Evolutionary conservation across 2,113 vertebrate species (phyloP), one percentile per base, ranked within the genome.

Genomic region (Arvicanthis niloticus): DNA sequence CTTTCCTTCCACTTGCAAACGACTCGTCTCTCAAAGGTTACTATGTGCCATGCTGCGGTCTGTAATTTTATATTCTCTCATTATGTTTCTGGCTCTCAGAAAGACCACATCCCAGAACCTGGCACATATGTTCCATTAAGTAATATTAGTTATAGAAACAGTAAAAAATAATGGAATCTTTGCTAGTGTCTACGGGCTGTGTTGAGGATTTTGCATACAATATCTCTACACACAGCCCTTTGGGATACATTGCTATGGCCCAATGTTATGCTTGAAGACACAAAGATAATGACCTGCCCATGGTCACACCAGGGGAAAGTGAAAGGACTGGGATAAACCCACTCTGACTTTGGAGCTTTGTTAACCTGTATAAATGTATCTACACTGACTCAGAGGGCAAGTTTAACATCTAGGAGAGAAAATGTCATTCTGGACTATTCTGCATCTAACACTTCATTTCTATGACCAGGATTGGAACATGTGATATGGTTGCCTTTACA

Each of bases 71-170:
- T 51, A 51, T 73, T 31, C 16, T 65, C 60, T 82, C 21, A 24
- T 7, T 75, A 91, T 65, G 45, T 21, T 82, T n/a, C 45, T 88
- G 86, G 86, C 21, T 56, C 80, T 86, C 1, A 85, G n/a, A 88
- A 93, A 93, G 91, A 89, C 26, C 3, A 3, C 26, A 70, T 1
- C 60, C 15, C 26, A 85, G 22, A 22, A 67, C 16, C 29, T 62
- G 58, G 67, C 5, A 37, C 7, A 37, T 42, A 58, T 17, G 21
- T 78, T 68, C 45, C 88, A 91, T 94, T 40, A 12, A 65, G 2
- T n/a, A 91, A 87, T 34, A 91, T 48, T 68, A 94, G 76, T 12
- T 94, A 21, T 1, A 88, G 80, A 80, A 91, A 76, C 22, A 92
- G 15, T 45, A 56, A 56, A 81, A 15, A 84, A n/a, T 34, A 31